phyloP scores from a whole-genome alignment of 2,888 invertebrate genomes.

The Phengaris arion region DNA sequence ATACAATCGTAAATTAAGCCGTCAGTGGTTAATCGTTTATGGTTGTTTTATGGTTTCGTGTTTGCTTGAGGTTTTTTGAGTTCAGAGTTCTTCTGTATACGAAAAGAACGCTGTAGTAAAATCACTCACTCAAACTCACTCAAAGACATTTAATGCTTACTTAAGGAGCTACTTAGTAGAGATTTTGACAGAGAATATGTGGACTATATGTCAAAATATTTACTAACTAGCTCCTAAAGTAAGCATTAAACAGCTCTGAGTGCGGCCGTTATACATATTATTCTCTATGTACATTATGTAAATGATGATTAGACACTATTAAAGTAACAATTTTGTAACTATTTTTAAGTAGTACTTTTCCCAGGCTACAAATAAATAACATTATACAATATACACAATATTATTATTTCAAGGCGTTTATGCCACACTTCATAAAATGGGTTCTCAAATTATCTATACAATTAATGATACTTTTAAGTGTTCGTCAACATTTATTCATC shows the following conservation, averaged over 20 bases:
- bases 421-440: neutral
- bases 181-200: too few species aligned
- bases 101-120: neutral
- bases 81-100: neutral
- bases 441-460: slow-evolving; percentile 2
- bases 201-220: too few species aligned
- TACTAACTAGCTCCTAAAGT: too few species aligned
- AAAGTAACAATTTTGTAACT: too few species aligned
- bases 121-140: too few species aligned
- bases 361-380: neutral
- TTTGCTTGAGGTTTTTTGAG: neutral
- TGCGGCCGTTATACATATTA: too few species aligned
- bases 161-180: too few species aligned
- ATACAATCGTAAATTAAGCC: neutral
- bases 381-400: neutral
- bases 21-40: neutral
- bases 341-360: neutral
- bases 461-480: slow-evolving; percentile 16
- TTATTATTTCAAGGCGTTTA: neutral
- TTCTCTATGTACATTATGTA: too few species aligned
- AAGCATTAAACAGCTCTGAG: too few species aligned
- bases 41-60: neutral
- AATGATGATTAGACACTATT: too few species aligned
- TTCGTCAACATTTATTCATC: slow-evolving; percentile 13
- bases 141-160: too few species aligned